These are phyloP conservation scores for Agrochola circellaris DNA, from an alignment of 2,888 invertebrate genomes.

Conservation along the genomic window DNA sequence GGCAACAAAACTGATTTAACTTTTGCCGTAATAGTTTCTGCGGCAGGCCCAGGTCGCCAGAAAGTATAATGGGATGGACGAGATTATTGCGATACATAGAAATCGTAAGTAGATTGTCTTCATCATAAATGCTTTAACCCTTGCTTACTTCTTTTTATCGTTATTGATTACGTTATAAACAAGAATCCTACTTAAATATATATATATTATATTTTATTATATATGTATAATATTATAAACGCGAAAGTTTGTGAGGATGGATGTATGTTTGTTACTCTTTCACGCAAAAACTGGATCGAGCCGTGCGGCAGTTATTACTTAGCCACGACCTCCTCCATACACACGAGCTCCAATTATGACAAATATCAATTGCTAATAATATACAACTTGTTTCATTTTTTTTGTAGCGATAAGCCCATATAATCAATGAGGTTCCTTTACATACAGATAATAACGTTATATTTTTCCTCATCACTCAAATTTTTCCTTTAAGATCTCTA, in stretches of 20 bases:
- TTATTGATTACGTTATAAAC: not conserved
- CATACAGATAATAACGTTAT: not conserved
- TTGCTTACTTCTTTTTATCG: not conserved
- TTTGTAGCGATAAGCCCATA: not conserved
- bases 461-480: conserved; percentile 24
- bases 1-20: conserved; percentile 85
- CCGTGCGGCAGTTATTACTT: no score
- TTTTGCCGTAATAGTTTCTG: conserved; percentile 84
- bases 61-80: conserved; percentile 57
- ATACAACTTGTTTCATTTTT: not conserved
- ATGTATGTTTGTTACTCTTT: no score
- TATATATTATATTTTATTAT: no score
- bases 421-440: not conserved
- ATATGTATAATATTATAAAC: no score
- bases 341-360: not conserved
- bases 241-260: no score
- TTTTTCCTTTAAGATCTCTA: conserved; percentile 25
- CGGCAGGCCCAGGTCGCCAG: conserved; percentile 71
- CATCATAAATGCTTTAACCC: not conserved
- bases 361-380: not conserved
- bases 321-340: no score
- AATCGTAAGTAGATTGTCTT: not conserved
- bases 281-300: no score
- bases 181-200: no score
- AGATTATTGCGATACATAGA: conserved; percentile 48